phyloP scores from a whole-genome alignment of 2,113 vertebrate species.

The Clarias batrachus region DNA sequence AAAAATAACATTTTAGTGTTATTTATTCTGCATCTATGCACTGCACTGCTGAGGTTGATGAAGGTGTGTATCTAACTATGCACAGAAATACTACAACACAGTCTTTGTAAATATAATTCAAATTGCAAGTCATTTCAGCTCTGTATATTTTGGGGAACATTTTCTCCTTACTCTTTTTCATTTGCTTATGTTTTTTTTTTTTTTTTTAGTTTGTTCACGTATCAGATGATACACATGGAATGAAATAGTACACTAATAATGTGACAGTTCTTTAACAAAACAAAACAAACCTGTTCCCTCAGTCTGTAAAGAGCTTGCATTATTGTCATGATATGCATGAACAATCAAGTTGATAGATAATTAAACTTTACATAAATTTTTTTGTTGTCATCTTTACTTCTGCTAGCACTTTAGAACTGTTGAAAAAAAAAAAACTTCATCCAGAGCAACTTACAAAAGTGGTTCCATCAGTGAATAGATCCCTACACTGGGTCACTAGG shows the following conservation, averaged over 20 bases:
- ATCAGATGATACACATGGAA: conserved; percentile 27
- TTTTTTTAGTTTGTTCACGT: neutral
- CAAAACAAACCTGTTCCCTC: neutral
- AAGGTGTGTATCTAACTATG: conserved; percentile 56
- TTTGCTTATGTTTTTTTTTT: conserved; percentile 14
- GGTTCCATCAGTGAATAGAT: too few species aligned
- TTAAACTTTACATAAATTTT: too few species aligned
- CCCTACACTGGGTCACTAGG: too few species aligned
- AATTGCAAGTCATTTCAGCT: conserved; percentile 43
- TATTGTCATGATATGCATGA: too few species aligned
- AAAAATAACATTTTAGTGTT: conserved; percentile 5
- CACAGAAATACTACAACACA: conserved; percentile 49
- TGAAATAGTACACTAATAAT: conserved; percentile 51
- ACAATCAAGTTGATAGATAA: neutral
- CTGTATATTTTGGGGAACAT: conserved; percentile 63
- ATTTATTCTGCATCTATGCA: conserved; percentile 70
- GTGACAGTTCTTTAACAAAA: conserved; percentile 56
- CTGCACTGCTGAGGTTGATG: conserved; percentile 56
- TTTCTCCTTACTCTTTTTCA: conserved; percentile 36
- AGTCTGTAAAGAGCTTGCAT: neutral
- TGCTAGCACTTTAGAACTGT: neutral
- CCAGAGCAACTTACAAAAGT: too few species aligned
- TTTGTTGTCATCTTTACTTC: neutral
- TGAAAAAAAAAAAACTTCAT: neutral
- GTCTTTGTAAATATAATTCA: conserved; percentile 51